Base-by-base conservation (phyloP, 2,888 invertebrate species). In the Brachypterus glaber region DNA sequence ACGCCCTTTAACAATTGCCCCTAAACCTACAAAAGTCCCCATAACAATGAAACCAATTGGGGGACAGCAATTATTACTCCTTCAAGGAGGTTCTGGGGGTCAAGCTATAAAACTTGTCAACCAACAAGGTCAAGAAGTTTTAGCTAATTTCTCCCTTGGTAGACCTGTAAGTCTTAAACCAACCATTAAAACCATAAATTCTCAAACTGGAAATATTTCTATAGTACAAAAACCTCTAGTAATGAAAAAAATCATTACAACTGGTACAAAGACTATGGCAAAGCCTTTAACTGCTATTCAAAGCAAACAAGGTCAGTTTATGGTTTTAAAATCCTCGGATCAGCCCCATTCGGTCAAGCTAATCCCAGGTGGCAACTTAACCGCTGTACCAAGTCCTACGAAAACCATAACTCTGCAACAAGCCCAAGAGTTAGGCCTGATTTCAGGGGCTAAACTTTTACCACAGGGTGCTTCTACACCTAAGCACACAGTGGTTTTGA, bases 331-430 rank as follows among this genome's bases (percentile, higher is more conserved):
- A 45, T 35, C 53, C 3, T 51, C 39, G 36, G 51, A 34, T 37
- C 46, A 44, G 33, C 47, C 47, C 29, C 53, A 54, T 30, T 48
- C 51, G 30, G 27, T 58, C 2, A 59, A 57, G 36, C 32, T 57
- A 7, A 44, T 60, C 29, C 52, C 48, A 11, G 48, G 47, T 4
- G 42, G 47, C 1, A 48, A 48, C 14, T 38, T 48, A 18, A 9
- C 8, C 8, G 47, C 54, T 24, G 47, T 67, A 14, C 54, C 63
- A 21, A 64, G 59, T 36, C 63, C 69, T 2, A 63, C 76, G 4
- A 79, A 78, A 60, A 75, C 78, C 1, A 73, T 79, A 31, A 77
- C 78, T 8, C 60, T 79, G 34, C 73, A 76, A 25, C 76, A 78
- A 55, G 77, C 78, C 1, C 73, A 75, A 48, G 74, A 76, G 53